Conservation (phyloP, 2,113 vertebrate species). For the Odocoileus hemionus region DNA sequence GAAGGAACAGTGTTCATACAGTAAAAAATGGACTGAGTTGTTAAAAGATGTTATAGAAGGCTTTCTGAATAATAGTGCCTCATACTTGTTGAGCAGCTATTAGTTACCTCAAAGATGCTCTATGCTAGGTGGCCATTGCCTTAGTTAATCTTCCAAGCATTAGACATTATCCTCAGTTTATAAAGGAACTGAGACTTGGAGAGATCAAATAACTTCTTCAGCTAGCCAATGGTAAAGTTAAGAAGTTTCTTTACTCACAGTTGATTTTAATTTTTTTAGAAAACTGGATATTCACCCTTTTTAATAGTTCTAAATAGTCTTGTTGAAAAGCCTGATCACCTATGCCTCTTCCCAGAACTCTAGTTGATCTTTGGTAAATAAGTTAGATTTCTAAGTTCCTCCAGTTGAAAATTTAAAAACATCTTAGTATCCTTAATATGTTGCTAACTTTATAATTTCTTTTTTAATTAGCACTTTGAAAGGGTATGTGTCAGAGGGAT, state of each 20-base stretch:
- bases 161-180: no score
- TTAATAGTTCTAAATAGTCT: not conserved
- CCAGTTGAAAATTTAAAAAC: not conserved
- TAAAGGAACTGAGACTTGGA: not conserved
- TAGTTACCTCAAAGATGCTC: not conserved
- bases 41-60: not conserved
- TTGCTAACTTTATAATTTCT: not conserved
- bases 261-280: not conserved
- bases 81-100: not conserved
- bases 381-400: constrained; percentile 11
- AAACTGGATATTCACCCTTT: not conserved
- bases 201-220: not conserved
- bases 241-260: not conserved
- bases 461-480: not conserved
- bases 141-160: not conserved
- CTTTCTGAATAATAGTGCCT: not conserved
- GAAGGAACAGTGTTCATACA: not conserved
- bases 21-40: not conserved
- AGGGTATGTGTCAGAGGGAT: not conserved
- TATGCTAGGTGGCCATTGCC: not conserved
- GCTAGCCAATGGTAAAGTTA: not conserved
- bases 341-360: not conserved
- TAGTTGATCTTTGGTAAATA: not conserved
- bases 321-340: not conserved
- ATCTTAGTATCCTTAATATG: not conserved